Base-by-base conservation (phyloP, 2,888 invertebrate species). In the Cynaeus angustus region DNA sequence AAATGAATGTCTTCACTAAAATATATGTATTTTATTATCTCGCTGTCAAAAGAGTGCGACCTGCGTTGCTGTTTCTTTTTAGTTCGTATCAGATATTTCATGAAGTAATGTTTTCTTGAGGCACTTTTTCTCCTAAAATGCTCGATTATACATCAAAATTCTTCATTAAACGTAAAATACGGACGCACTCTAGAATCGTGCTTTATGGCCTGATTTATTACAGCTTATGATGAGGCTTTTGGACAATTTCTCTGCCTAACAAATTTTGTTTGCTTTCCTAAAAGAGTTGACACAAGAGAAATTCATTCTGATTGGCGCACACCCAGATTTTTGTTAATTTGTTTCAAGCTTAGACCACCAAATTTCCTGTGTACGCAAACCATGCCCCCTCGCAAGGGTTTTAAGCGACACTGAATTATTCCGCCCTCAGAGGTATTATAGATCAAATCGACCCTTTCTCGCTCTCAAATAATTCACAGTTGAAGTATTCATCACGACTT, bases 21-120 rank as follows among this genome's bases (percentile, higher is more conserved):
- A 65, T 65, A 65, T 65, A 66, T 55, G 65, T 66, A 56, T 66
- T 66, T 66, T 53, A 66, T 66, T 66, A 66, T 66, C 65, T 43
- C 46, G 56, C 55, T 65, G 65, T 65, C 53, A 55, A 14, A 33
- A 66, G 55, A 38, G 38, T 50, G 65, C 8, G 33, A 26, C 55
- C 33, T 13, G 38, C 14, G 61, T 61, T 61, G 59, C 67, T 52
- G 53, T 61, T 67, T 61, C 59, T 52, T 43, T 50, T 65, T 65
- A 43, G 30, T 10, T n/a, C 52, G 26, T 26, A 21, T 65, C 64
- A 53, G 64, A 62, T 62, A 62, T 62, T 62, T 62, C 48, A 50
- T 43, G 37, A 37, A 43, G 43, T 53, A 67, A 59, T 67, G 43
- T 38, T 52, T 45, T 30, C 45, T 66, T 9, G 37, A 38, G 30